phyloP scores from a whole-genome alignment of 53 echinoderm and acorn worm species.

The Stichopus horrens region DNA sequence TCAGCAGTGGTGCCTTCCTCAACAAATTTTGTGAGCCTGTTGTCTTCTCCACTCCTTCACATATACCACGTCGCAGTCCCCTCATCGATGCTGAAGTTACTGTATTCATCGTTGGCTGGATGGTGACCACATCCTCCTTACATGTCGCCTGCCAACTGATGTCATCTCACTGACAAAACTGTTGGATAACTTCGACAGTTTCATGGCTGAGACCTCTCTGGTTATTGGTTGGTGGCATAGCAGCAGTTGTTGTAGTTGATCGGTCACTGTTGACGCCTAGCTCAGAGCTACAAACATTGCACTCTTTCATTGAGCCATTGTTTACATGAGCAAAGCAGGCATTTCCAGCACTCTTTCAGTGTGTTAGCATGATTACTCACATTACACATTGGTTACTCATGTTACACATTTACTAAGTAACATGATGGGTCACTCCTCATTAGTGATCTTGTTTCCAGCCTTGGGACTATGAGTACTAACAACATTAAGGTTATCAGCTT shows the following conservation, averaged over 20 bases:
- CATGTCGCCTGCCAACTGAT: slow-evolving; percentile 59
- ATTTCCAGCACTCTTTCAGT: slow-evolving; percentile 41
- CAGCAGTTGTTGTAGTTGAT: slow-evolving; percentile 27
- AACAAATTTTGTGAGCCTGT: slow-evolving; percentile 41
- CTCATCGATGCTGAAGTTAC: background rate
- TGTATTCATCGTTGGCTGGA: too few species aligned
- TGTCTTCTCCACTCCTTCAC: slow-evolving; percentile 45
- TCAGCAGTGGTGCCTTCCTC: slow-evolving; percentile 56
- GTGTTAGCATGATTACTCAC: slow-evolving; percentile 48
- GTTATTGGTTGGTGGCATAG: slow-evolving; percentile 38
- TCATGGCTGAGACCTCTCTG: slow-evolving; percentile 36
- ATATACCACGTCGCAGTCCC: slow-evolving; percentile 36
- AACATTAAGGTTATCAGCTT: slow-evolving; percentile 6
- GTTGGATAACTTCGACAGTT: slow-evolving; percentile 31
- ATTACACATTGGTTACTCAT: slow-evolving; percentile 54
- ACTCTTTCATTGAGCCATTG: slow-evolving; percentile 27
- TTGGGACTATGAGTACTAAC: slow-evolving; percentile 25
- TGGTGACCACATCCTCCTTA: slow-evolving; percentile 52
- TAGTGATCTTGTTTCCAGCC: slow-evolving; percentile 15
- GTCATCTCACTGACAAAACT: slow-evolving; percentile 57
- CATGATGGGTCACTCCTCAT: slow-evolving; percentile 24
- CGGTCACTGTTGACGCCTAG: slow-evolving; percentile 21
- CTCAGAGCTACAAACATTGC: slow-evolving; percentile 30
- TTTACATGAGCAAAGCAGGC: background rate
- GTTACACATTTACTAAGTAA: background rate